Conservation (phyloP, 2,888 invertebrate genomes). For the Monochamus alternatus region DNA sequence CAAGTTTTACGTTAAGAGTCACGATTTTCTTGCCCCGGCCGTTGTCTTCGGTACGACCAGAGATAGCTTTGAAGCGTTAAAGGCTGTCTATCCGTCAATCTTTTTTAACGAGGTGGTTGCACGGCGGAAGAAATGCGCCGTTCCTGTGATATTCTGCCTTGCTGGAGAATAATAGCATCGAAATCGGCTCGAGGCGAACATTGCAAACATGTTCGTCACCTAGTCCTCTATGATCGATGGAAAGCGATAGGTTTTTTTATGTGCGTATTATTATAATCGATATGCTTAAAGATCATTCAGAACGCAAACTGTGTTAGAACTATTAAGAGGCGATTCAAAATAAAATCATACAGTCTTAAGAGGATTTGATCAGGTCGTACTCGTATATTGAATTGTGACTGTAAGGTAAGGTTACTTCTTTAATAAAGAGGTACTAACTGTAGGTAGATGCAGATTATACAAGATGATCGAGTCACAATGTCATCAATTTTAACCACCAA, state of each 20-base stretch:
- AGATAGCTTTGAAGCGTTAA: slow-evolving; percentile 33
- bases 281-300: too few species aligned
- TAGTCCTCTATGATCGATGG: neutral
- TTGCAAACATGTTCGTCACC: neutral
- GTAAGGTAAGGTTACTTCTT: too few species aligned
- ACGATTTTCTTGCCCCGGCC: slow-evolving; percentile 36
- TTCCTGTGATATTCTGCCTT: slow-evolving; percentile 26
- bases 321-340: too few species aligned
- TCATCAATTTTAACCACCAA: too few species aligned
- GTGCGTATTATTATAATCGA: too few species aligned
- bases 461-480: too few species aligned
- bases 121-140: slow-evolving; percentile 27
- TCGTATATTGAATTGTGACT: too few species aligned
- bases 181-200: neutral
- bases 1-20: slow-evolving; percentile 44
- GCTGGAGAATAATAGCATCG: slow-evolving; percentile 15
- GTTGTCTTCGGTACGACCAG: slow-evolving; percentile 31
- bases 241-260: neutral
- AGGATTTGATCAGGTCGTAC: too few species aligned
- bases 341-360: too few species aligned
- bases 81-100: slow-evolving; percentile 46
- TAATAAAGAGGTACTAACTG: too few species aligned
- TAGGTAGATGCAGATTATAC: too few species aligned
- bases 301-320: too few species aligned
- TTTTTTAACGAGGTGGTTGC: slow-evolving; percentile 34